These are phyloP conservation scores for Camelus bactrianus DNA, from an alignment of 2,113 vertebrate species.

Conservation along the genomic window DNA sequence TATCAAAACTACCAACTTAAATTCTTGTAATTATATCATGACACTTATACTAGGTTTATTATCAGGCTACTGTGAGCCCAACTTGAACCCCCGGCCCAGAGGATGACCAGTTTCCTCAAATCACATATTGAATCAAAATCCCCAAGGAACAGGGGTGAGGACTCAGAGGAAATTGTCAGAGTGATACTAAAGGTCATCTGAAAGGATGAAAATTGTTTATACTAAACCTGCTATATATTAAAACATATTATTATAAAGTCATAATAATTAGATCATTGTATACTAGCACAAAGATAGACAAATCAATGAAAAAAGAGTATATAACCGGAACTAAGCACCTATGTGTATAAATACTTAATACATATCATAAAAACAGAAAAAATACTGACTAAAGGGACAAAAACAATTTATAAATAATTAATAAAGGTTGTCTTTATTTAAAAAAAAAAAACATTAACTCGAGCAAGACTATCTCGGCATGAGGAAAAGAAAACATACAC, in stretches of 20 bases:
- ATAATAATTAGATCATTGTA: background rate
- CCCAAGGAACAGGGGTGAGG: background rate
- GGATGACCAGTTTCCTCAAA: background rate
- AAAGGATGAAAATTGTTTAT: background rate
- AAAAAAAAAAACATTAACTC: background rate
- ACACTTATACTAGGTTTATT: background rate
- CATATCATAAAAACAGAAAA: conserved; percentile 19
- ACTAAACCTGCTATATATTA: background rate
- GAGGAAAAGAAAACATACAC: background rate
- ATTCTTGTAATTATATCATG: background rate
- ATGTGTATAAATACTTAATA: background rate
- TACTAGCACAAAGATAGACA: background rate
- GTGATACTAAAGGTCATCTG: background rate
- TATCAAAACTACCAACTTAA: background rate
- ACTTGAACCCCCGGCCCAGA: background rate
- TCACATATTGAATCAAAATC: background rate
- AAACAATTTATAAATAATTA: background rate
- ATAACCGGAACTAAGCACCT: background rate
- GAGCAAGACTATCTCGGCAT: background rate
- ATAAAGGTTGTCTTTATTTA: background rate
- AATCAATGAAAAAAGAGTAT: background rate
- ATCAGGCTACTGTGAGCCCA: background rate
- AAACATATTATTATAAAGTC: background rate
- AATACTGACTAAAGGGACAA: background rate
- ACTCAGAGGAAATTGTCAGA: background rate